Evolutionary conservation across 2,888 invertebrate species (phyloP), one percentile per base, ranked within the genome.

Genomic region (Andrena praecox): DNA sequence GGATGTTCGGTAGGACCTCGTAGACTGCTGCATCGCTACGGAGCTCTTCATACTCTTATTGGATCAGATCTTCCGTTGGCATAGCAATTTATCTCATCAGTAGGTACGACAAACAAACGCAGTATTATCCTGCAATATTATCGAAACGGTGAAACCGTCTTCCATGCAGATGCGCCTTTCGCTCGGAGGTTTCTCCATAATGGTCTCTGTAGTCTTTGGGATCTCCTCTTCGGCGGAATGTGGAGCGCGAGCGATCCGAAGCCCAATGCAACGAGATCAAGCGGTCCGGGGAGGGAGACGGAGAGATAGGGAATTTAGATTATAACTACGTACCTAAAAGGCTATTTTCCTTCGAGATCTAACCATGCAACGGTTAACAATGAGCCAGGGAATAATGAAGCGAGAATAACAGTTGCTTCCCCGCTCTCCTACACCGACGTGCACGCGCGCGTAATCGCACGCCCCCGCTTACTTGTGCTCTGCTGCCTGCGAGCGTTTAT

Each of bases 291-390:
- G 69, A 79, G 67, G 77, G 80, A 86, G 74, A 29, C 33, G 12
- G 24, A 29, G 52, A 84, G 77, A 86, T 83, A 87, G 63, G 50
- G 80, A 84, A 77, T 85, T 76, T 76, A 81, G 80, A 87, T 87
- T 84, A 87, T 80, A 70, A 70, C 62, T 31, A 24, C 66, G 62
- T 54, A 52, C 73, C 69, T 83, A 86, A 78, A 82, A 64, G 78
- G 77, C 72, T 87, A 85, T 85, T 87, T 86, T 84, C 86, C 80
- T 77, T 77, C 48, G 68, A 77, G 80, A 87, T 85, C 85, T 68
- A 73, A 77, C 73, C 73, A 52, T 27, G 42, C 63, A 31, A 20
- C 75, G 69, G 52, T 79, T 83, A 80, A 85, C 86, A 87, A 88
- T 85, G 35, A 77, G 8, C 31, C 24, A 20, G 42, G 60, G 67